phyloP scores from a whole-genome alignment of 2,888 invertebrate genomes.

The Geotrupes spiniger region DNA sequence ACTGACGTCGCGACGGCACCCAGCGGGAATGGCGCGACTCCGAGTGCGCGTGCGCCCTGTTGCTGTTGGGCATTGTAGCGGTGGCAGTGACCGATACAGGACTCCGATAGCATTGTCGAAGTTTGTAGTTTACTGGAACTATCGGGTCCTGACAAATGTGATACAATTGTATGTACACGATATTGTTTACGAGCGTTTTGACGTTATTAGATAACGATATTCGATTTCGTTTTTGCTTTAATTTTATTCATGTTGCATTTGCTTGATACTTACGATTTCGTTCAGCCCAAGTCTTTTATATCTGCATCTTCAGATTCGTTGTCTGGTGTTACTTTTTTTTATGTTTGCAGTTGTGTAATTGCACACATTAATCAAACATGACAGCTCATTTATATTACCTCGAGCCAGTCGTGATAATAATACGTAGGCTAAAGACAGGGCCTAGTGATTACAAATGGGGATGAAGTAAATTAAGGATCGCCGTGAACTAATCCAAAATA shows the following conservation, averaged over 20 bases:
- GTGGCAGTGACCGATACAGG: slow-evolving; percentile 22
- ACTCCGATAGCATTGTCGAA: slow-evolving; percentile 24
- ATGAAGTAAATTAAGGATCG: no score
- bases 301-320: no score
- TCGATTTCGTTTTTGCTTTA: slow-evolving; percentile 4
- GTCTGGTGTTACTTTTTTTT: no score
- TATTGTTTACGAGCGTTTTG: slow-evolving; percentile 1
- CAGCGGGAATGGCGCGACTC: slow-evolving; percentile 25
- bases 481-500: no score
- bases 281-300: no score
- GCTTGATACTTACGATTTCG: no score
- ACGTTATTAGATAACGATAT: slow-evolving; percentile 1
- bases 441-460: no score
- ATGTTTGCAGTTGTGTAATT: no score
- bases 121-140: slow-evolving; percentile 21
- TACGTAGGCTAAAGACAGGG: no score
- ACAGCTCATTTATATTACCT: no score
- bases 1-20: slow-evolving; percentile 31
- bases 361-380: no score
- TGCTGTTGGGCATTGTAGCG: slow-evolving; percentile 4
- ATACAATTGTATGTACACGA: slow-evolving; percentile 4
- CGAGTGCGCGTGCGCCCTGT: slow-evolving; percentile 28
- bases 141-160: slow-evolving; percentile 22
- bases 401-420: no score
- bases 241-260: slow-evolving; percentile 1